Evolutionary conservation across 2,113 vertebrate species (phyloP).

Genomic region (Struthio camelus): DNA sequence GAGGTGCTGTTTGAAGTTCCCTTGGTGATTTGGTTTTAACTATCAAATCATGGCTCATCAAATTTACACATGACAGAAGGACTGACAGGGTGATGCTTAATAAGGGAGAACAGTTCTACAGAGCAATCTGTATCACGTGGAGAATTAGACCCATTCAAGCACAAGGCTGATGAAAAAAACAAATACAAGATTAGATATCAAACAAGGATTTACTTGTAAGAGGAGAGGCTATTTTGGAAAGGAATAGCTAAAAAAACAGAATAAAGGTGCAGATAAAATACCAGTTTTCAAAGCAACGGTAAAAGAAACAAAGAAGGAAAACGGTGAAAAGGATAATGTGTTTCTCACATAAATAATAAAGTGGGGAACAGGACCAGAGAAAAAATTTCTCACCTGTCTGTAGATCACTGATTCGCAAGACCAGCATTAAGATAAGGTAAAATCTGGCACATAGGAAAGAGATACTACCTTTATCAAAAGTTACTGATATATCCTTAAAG

Average conservation of each 20-base stretch:
- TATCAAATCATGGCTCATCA: not conserved
- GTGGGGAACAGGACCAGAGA: not conserved
- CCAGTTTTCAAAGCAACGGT: not conserved
- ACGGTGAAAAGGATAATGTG: not conserved
- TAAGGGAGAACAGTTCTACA: not conserved
- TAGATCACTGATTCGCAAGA: not conserved
- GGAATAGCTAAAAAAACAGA: not conserved
- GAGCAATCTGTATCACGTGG: not conserved
- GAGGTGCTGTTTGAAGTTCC: not conserved
- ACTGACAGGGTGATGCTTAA: not conserved
- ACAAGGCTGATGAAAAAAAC: not conserved
- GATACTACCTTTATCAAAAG: not conserved
- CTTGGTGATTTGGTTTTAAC: not conserved
- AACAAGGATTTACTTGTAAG: not conserved
- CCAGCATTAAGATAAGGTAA: not conserved
- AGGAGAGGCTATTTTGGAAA: not conserved
- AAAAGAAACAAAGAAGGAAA: not conserved
- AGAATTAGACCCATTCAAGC: not conserved
- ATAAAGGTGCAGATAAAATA: not conserved
- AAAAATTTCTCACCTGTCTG: not conserved
- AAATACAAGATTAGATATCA: not conserved
- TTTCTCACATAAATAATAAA: not conserved
- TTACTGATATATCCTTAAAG: not conserved
- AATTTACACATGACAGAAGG: not conserved
- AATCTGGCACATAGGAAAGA: not conserved